Percentiles rank a stretch among this genome's conserved stretches.
Evolutionary conservation across 2,113 vertebrate species (phyloP).

Genomic region (Rhynchomys soricoides): DNA sequence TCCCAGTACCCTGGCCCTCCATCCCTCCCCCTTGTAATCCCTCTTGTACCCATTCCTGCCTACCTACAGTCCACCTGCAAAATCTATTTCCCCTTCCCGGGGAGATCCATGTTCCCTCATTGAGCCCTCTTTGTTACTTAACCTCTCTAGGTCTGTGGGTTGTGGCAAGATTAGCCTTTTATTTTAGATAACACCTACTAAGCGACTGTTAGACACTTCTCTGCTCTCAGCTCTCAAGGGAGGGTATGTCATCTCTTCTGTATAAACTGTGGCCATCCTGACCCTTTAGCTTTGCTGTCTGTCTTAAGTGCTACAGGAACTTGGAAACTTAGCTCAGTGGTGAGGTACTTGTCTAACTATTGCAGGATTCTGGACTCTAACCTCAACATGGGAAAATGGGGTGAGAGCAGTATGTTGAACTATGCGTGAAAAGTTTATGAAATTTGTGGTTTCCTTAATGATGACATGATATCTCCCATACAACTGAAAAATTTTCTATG

Average conservation of each 20-base stretch:
- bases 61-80: neutral
- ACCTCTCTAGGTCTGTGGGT: neutral
- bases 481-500: conserved; percentile 14
- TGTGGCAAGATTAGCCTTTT: neutral
- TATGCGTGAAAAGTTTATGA: neutral
- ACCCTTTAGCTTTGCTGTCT: neutral
- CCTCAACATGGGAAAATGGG: neutral
- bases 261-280: neutral
- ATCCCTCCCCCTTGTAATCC: neutral
- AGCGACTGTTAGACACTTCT: neutral
- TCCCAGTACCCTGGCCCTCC: neutral
- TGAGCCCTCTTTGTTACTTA: neutral
- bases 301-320: neutral
- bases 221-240: neutral
- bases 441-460: neutral
- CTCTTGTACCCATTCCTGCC: neutral
- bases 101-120: neutral
- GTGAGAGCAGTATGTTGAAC: too few relatives aligned
- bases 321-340: neutral
- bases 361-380: too few relatives aligned
- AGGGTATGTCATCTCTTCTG: neutral
- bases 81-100: neutral
- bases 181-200: neutral
- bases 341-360: neutral
- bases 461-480: neutral